Base-by-base conservation (phyloP, 2,797 vertebrate species). In the Tamandua tetradactyla region DNA sequence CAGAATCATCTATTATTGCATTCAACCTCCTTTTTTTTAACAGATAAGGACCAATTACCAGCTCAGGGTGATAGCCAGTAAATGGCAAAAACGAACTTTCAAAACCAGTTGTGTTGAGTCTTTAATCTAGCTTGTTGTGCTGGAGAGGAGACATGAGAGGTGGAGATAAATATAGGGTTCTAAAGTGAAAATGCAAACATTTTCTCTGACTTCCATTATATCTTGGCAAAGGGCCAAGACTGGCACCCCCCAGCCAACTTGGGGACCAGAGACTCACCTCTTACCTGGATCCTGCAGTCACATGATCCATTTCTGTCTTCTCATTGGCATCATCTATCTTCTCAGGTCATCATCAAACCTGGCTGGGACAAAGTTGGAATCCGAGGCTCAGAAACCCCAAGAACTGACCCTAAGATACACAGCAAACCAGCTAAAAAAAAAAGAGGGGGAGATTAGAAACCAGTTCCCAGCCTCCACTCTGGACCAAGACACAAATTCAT, bases 301-400 rank as follows among this genome's bases (percentile, higher is more conserved):
- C 25, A 87, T 13, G 35, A 14, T 44, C 5, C 7, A 61, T 23
- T 81, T 66, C 75, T 93, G 17, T 25, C 80, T 95, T 78, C 49
- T 75, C 40, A 37, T 47, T 5, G 44, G 44, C 44, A 47, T 7
- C n/a, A n/a, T n/a, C n/a, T n/a, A 17, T 25, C 79, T 95, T 76
- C 49, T 75, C 40, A 37, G 55, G 25, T 49, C 40, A 40, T 64
- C 52, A 11, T 83, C 61, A 94, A 61, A 69, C n/a, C 52, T 86
- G 37, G 23, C 30, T 72, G 40, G 72, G 59, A 52, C n/a, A 69
- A 27, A 17, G 25, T 74, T 20, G 32, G 84, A 94, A 94, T 13
- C 40, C 25, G 55, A 94, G 30, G 25, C 47, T 94, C 87, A 78
- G 87, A 91, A 79, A 83, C 17, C 30, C 35, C 94, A 75, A 89